Base-by-base conservation (phyloP, 2,888 invertebrate genomes). In the Stegophylla sp. region DNA sequence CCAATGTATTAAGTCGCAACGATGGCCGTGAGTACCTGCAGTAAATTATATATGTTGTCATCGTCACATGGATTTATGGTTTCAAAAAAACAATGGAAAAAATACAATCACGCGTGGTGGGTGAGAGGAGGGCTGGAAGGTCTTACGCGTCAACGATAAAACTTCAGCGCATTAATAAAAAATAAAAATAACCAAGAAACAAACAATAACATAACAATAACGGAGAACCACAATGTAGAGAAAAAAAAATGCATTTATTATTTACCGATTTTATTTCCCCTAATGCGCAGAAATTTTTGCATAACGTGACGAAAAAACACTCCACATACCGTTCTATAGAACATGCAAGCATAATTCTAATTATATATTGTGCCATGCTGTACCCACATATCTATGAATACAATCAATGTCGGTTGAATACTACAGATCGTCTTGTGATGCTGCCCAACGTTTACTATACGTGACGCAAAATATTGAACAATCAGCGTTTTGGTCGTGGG, bases 1-100 rank as follows among this genome's bases (percentile, higher is more conserved):
- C 15, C 9, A 23, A 59, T 26, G 26, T 51, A 45, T 69, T 7
- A 51, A 51, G 48, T 51, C n/a, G 12, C n/a, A 13, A 48, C 10
- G 20, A 71, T 20, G 23, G n/a, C 69, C 20, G 7, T 34, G 17
- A 7, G 15, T 20, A 28, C n/a, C 17, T n/a, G n/a, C n/a, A n/a
- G n/a, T n/a, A n/a, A n/a, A 56, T 20, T 17, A 41, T 9, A 7
- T 20, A n/a, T 51, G 1, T 48, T 26, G 34, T 20, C 20, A 20
- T 41, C 34, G 71, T 72, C 71, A 12, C 23, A 10, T 56, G 71
- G 56, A 56, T 72, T 56, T 41, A 20, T 72, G 71, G 13, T 72
- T 72, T 72, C 9, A n/a, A 56, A 56, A n/a, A n/a, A 72, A 41
- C 41, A 43, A 72, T 72, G 41, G 23, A n/a, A n/a, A 28, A 26